Conservation (phyloP, 2,113 vertebrate species). For the Nestor notabilis region DNA sequence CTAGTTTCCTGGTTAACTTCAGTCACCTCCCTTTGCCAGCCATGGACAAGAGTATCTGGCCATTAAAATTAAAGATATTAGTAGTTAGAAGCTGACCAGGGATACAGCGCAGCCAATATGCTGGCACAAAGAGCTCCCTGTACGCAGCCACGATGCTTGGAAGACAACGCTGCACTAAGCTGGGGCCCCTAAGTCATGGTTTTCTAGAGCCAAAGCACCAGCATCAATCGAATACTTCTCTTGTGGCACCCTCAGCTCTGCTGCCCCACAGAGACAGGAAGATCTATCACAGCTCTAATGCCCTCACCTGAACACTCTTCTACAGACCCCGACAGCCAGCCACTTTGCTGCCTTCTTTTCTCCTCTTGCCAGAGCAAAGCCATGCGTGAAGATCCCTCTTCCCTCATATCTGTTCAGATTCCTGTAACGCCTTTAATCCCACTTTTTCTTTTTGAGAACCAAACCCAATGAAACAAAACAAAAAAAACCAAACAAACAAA, state of each 20-base stretch:
- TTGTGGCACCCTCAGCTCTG: neutral
- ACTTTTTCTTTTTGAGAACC: neutral
- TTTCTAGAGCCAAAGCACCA: neutral
- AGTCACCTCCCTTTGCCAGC: neutral
- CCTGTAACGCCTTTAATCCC: neutral
- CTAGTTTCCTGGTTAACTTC: neutral
- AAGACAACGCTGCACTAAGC: neutral
- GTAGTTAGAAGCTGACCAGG: neutral
- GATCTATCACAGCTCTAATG: accelerated
- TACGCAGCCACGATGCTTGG: neutral
- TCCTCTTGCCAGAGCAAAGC: neutral
- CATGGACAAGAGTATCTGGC: accelerated
- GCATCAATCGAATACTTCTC: neutral
- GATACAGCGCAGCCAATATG: accelerated
- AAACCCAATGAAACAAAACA: neutral
- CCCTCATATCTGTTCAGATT: neutral
- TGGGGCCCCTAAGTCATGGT: neutral
- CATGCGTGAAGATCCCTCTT: neutral
- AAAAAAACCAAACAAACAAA: neutral
- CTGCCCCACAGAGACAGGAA: neutral
- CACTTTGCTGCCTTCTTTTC: neutral
- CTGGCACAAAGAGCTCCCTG: neutral
- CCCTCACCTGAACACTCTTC: neutral
- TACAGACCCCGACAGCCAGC: accelerated
- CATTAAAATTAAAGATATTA: neutral